phyloP scores from a whole-genome alignment of 2,888 invertebrate genomes.

The Hydroisotoma schaefferi region DNA sequence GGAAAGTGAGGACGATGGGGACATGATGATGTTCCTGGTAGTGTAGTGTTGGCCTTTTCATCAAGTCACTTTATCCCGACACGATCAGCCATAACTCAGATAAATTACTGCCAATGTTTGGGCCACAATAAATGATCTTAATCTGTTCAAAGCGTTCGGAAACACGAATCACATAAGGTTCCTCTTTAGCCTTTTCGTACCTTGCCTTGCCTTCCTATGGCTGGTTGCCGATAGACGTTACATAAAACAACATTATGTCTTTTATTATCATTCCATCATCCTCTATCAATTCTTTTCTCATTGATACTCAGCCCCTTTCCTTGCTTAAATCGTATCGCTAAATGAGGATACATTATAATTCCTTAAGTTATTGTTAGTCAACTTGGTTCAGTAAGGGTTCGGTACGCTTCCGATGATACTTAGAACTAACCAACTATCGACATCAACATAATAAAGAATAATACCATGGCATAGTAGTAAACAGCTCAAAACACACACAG shows the following conservation, averaged over 20 bases:
- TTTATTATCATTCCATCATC: background rate
- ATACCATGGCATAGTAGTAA: no score
- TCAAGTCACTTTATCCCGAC: conserved; percentile 46
- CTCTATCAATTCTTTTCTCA: background rate
- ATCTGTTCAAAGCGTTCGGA: conserved; percentile 46
- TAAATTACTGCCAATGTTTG: conserved; percentile 49
- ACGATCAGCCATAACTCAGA: conserved; percentile 49
- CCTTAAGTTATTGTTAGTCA: background rate
- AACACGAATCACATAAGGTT: conserved; percentile 45
- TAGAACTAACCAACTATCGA: no score
- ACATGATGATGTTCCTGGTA: background rate
- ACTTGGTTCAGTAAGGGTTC: no score
- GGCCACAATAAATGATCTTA: conserved; percentile 49
- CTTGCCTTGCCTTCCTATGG: background rate
- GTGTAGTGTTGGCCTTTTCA: conserved; percentile 43
- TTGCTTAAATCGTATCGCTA: background rate
- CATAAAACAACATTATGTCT: background rate
- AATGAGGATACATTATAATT: background rate
- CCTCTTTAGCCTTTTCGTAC: background rate
- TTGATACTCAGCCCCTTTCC: background rate
- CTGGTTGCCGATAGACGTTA: background rate
- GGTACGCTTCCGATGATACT: no score
- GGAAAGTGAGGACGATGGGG: conserved; percentile 7
- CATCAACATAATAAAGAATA: no score
- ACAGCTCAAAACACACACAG: no score